These are phyloP conservation scores for Dryadula phaetusa DNA, from an alignment of 2,888 invertebrate genomes.

Conservation along the genomic window DNA sequence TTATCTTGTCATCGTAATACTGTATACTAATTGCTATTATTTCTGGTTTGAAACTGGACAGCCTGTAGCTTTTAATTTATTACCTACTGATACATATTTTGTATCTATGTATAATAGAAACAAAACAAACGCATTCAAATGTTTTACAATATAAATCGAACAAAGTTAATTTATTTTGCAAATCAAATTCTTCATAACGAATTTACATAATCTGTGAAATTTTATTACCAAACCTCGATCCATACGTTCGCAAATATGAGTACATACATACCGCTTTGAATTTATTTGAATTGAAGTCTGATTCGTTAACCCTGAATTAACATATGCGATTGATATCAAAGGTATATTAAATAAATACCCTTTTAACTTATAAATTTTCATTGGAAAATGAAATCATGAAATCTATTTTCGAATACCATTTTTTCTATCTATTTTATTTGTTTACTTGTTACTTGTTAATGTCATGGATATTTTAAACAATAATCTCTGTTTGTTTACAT, in stretches of 20 bases:
- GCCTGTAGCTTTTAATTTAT: neutral
- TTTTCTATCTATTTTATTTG: no score
- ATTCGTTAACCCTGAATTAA: constrained; percentile 28
- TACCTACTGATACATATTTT: no score
- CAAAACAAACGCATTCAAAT: neutral
- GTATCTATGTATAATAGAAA: neutral
- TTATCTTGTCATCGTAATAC: no score
- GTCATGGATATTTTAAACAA: no score
- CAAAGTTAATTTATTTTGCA: constrained; percentile 18
- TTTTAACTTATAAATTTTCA: no score
- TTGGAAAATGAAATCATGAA: neutral
- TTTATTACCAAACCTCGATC: constrained; percentile 7
- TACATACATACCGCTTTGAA: constrained; percentile 12
- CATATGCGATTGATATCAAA: constrained; percentile 23
- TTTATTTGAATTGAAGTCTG: constrained; percentile 21
- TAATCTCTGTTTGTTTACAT: no score
- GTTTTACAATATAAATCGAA: constrained; percentile 16
- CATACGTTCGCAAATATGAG: constrained; percentile 22
- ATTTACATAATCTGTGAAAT: constrained; percentile 26
- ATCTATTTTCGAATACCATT: no score
- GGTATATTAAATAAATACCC: neutral
- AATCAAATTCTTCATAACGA: constrained; percentile 5
- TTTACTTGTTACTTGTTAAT: no score
- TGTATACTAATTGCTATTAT: no score
- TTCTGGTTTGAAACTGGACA: neutral